A percentile compares a stretch with the other conserved stretches of the same genome.
phyloP scores from a whole-genome alignment of 2,888 invertebrate species.

The Aleiodes testaceus region DNA sequence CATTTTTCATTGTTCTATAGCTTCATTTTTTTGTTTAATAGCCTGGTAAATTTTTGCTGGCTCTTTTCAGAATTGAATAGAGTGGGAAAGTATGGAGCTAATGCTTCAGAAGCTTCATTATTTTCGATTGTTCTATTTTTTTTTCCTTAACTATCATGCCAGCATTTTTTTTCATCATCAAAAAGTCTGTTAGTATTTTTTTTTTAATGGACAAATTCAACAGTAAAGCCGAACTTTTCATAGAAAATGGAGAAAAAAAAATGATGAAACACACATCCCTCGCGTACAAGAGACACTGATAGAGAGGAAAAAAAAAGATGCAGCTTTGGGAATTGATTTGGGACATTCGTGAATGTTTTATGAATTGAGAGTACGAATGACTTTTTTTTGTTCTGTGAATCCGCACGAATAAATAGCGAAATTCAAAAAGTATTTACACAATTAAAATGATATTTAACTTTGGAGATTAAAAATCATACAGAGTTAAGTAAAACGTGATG shows the following conservation, averaged over 20 bases:
- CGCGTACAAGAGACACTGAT: constrained; percentile 11
- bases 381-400: too few relatives aligned
- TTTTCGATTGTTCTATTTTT: not conserved
- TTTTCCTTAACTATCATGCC: not conserved
- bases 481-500: too few relatives aligned
- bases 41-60: not conserved
- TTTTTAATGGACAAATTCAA: constrained; percentile 14
- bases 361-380: not conserved
- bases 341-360: constrained; percentile 24
- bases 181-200: constrained; percentile 18
- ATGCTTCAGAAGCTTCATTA: constrained; percentile 17
- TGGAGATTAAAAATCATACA: not conserved
- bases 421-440: not conserved
- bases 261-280: constrained; percentile 1
- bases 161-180: constrained; percentile 25
- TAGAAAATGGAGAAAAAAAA: not conserved
- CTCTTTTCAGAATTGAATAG: not conserved
- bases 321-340: constrained; percentile 2
- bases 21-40: not conserved
- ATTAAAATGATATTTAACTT: not conserved
- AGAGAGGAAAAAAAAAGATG: not conserved
- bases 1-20: not conserved
- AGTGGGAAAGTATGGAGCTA: not conserved
- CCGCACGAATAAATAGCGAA: not conserved
- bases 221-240: not conserved